Evolutionary conservation across 2,888 invertebrate genomes (phyloP).

Genomic region (Acrobasis repandana): DNA sequence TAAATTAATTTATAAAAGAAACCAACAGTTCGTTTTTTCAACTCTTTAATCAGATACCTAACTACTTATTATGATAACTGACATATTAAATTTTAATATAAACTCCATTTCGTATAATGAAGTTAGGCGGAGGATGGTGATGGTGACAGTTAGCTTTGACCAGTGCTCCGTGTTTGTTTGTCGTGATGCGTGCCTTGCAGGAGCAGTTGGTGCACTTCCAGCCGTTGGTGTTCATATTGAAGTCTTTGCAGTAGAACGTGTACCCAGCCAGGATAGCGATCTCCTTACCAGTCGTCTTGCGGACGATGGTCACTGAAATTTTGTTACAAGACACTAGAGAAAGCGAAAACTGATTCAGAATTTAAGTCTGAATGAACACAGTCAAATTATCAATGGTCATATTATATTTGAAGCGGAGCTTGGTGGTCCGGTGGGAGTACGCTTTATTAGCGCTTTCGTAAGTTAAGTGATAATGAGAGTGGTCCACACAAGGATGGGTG

Average conservation of each 20-base stretch:
- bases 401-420: not conserved
- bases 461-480: not conserved
- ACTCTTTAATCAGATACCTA: no score
- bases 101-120: slow-evolving; percentile 28
- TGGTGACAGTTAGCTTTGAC: slow-evolving; percentile 27
- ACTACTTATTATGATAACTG: no score
- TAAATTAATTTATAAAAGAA: no score
- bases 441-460: no score
- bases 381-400: no score
- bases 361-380: no score
- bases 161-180: not conserved
- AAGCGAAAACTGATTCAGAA: no score
- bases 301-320: not conserved
- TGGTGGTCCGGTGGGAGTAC: no score
- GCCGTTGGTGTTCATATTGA: not conserved
- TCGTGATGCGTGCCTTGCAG: slow-evolving; percentile 27
- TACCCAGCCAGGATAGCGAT: slow-evolving; percentile 24
- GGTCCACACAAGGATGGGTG: no score
- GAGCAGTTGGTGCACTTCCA: slow-evolving; percentile 28
- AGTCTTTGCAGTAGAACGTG: slow-evolving; percentile 28
- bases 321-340: no score
- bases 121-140: slow-evolving; percentile 28
- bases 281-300: slow-evolving; percentile 11
- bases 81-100: not conserved
- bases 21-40: no score